Evolutionary conservation across 2,113 vertebrate genomes (phyloP), one percentile per base, ranked within the genome.

Genomic region (Aphelocoma coerulescens): DNA sequence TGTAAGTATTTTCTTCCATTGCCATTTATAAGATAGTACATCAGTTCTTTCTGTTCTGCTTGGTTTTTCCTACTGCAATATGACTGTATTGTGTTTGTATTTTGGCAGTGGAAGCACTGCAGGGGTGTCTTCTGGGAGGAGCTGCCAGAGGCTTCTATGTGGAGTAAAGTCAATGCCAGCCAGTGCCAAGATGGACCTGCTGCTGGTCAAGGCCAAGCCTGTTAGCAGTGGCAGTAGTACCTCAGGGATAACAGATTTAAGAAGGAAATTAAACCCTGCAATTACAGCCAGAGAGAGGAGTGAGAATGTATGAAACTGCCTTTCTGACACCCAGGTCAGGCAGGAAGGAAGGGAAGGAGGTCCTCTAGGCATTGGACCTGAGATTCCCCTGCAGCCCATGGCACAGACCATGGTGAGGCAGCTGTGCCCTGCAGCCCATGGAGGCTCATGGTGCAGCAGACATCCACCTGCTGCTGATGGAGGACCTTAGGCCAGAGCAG

Each of bases 331-430:
- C 10, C 27, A 82, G 10, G 19, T 30, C 23, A 46, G 33, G 16
- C 52, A 16, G 30, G 39, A 54, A 55, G 57, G 27, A 39, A 13
- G 16, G 10, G 10, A 9, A 69, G 57, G 11, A 80, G 3, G 5
- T 43, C 8, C 7, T 65, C 11, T 10, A 35, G 49, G 17, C 0
- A 0, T 1, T 26, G 35, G 13, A 35, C 0, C 2, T 35, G 39
- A 39, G 49, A 35, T 57, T 57, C 19, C 26, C 28, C 19, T 16
- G 28, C 16, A 54, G 27, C 27, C 46, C 1, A 0, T 33, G 33
- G 39, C 6, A 3, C 23, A 28, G 59, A 11, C 11, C n/a, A 4
- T 8, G n/a, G 28, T 28, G 49, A 57, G 30, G 19, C 23, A 49
- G 19, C 39, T 41, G 28, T 39, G 15, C 3, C 18, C 46, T 22